These are phyloP conservation scores for Pteria penguin DNA, from an alignment of 2,888 invertebrate genomes.

Conservation along the genomic window DNA sequence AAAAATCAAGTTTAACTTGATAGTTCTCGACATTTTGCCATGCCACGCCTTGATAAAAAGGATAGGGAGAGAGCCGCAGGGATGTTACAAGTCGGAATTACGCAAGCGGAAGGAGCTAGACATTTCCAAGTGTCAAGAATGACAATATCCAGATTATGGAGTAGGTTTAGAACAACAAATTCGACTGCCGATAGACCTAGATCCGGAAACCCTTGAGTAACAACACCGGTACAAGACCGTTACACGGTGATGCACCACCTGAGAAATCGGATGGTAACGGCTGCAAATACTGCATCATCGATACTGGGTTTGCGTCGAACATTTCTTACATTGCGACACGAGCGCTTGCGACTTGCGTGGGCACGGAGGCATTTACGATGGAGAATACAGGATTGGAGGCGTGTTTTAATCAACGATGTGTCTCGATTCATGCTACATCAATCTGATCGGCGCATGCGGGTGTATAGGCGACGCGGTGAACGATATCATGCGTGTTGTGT, in stretches of 20 bases:
- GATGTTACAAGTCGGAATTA: not conserved
- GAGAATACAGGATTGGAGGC: constrained; percentile 1
- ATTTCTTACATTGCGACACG: constrained; percentile 10
- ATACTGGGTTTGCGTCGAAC: not conserved
- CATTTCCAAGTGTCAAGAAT: not conserved
- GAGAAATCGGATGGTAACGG: not conserved
- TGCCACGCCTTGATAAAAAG: not conserved
- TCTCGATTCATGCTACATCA: constrained; percentile 28
- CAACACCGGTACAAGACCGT: not conserved
- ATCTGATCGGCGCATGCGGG: not conserved
- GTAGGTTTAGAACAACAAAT: too few species aligned
- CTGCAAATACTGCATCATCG: not conserved
- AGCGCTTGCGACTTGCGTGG: constrained; percentile 13
- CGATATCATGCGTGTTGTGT: constrained; percentile 5
- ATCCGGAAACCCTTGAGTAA: not conserved
- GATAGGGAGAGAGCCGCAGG: not conserved
- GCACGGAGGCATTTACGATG: constrained; percentile 12
- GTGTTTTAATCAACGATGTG: constrained; percentile 15
- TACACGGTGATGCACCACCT: not conserved
- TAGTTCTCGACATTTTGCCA: too few species aligned
- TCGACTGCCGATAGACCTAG: not conserved
- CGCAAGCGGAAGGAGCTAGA: not conserved
- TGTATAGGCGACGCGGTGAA: constrained; percentile 1
- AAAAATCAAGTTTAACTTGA: too few species aligned
- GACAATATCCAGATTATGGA: not conserved